Conservation (phyloP, 1,140 invertebrate species). For the Drosophila azteca region DNA sequence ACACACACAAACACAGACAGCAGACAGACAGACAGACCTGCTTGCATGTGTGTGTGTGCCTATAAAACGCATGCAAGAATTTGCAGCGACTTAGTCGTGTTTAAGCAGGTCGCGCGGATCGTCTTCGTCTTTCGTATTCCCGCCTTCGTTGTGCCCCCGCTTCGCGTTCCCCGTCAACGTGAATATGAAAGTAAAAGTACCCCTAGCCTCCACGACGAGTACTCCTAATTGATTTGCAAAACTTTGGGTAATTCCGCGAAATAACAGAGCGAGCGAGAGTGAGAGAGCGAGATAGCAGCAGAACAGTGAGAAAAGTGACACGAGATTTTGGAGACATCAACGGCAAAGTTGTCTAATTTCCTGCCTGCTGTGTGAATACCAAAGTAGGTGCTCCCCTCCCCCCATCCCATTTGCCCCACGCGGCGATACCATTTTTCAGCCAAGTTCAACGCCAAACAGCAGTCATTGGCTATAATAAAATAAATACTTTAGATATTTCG, state of each 20-base stretch:
- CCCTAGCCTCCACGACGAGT: not conserved
- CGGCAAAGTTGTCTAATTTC: conserved; percentile 51
- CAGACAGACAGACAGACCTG: not conserved
- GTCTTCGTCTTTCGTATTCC: conserved; percentile 36
- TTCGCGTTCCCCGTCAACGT: conserved; percentile 10
- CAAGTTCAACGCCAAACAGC: conserved; percentile 7
- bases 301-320: conserved; percentile 32
- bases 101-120: conserved; percentile 48
- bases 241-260: conserved; percentile 14
- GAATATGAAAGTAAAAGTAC: conserved; percentile 55
- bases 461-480: conserved; percentile 31
- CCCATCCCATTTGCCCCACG: not conserved
- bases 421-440: conserved; percentile 1
- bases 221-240: conserved; percentile 37
- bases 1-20: not conserved
- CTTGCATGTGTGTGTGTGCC: conserved; percentile 47
- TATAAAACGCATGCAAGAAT: conserved; percentile 72
- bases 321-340: conserved; percentile 35
- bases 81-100: conserved; percentile 74
- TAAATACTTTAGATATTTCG: conserved; percentile 41
- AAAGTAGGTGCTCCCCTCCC: conserved; percentile 52
- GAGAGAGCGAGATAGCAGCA: conserved; percentile 9
- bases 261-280: conserved; percentile 12
- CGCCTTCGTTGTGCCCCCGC: conserved; percentile 9
- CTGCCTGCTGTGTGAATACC: conserved; percentile 39